Evolutionary conservation across 2,888 invertebrate species (phyloP).

Genomic region (Aricia artaxerxes): DNA sequence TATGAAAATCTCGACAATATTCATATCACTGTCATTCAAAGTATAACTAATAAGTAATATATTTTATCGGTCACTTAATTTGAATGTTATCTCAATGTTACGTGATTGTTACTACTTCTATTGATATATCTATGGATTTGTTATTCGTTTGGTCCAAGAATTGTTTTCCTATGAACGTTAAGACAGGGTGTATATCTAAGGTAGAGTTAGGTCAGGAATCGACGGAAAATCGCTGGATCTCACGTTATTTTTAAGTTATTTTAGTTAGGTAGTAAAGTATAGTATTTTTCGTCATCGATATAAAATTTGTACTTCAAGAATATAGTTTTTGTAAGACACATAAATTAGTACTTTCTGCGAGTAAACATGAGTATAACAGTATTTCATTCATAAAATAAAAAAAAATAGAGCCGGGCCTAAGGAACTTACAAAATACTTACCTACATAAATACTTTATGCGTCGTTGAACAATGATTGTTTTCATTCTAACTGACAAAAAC

Average conservation of each 20-base stretch:
- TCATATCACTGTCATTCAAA: slow-evolving; percentile 63
- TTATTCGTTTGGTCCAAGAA: slow-evolving; percentile 32
- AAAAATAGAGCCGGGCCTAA: not conserved
- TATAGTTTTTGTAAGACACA: too few relatives aligned
- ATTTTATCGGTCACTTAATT: slow-evolving; percentile 35
- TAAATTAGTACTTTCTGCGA: too few relatives aligned
- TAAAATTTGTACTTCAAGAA: not conserved
- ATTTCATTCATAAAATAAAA: not conserved
- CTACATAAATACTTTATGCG: not conserved
- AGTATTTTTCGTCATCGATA: not conserved
- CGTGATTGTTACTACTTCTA: slow-evolving; percentile 14
- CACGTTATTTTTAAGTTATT: slow-evolving; percentile 9
- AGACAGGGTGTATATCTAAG: slow-evolving; percentile 77
- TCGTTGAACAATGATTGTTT: not conserved
- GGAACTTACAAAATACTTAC: not conserved
- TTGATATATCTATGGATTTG: slow-evolving; percentile 34
- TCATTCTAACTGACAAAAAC: too few relatives aligned
- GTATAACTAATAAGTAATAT: slow-evolving; percentile 50
- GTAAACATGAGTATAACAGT: too few relatives aligned
- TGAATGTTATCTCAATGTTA: slow-evolving; percentile 43
- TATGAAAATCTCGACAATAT: not conserved
- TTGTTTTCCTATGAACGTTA: slow-evolving; percentile 30
- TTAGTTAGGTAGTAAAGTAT: not conserved
- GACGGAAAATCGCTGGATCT: slow-evolving; percentile 36
- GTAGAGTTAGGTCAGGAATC: slow-evolving; percentile 66